A percentile compares a stretch with the other conserved stretches of the same genome.
Conservation (phyloP, 2,113 vertebrate genomes). For the cattle (Bos taurus) region DNA sequence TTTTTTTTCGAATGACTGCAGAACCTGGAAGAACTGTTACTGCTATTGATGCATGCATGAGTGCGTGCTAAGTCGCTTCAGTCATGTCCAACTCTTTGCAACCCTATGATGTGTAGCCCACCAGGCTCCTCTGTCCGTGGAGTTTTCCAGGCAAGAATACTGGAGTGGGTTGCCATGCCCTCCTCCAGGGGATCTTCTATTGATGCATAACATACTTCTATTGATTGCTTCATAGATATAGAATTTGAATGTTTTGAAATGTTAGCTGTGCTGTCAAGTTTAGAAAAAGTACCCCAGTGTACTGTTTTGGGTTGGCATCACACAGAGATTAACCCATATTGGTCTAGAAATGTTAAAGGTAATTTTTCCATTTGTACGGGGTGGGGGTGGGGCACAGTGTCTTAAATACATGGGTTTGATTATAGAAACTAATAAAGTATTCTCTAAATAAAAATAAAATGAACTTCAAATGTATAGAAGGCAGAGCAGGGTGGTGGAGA, state of each 20-base stretch:
- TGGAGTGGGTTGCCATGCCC: too few species aligned
- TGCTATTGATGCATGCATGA: too few species aligned
- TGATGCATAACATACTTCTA: background rate
- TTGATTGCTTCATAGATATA: background rate
- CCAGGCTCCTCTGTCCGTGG: too few species aligned
- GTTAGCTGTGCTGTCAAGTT: background rate
- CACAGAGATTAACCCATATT: slow-evolving; percentile 90
- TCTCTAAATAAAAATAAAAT: background rate
- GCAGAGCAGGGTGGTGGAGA: background rate
- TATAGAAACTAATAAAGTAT: background rate
- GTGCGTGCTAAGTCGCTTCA: too few species aligned
- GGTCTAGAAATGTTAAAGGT: slow-evolving; percentile 86
- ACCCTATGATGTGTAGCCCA: too few species aligned
- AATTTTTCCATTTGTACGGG: slow-evolving; percentile 74
- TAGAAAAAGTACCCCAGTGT: background rate
- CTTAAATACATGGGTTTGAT: background rate
- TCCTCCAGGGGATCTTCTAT: background rate
- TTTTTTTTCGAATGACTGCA: too few species aligned
- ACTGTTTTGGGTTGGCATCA: slow-evolving; percentile 80
- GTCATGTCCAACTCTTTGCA: too few species aligned
- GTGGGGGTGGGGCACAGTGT: fast-evolving
- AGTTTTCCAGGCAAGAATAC: too few species aligned
- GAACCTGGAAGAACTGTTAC: too few species aligned
- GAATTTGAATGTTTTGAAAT: background rate
- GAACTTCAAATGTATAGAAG: background rate